phyloP scores from a whole-genome alignment of 2,888 invertebrate genomes.

The Tenthredo livida region DNA sequence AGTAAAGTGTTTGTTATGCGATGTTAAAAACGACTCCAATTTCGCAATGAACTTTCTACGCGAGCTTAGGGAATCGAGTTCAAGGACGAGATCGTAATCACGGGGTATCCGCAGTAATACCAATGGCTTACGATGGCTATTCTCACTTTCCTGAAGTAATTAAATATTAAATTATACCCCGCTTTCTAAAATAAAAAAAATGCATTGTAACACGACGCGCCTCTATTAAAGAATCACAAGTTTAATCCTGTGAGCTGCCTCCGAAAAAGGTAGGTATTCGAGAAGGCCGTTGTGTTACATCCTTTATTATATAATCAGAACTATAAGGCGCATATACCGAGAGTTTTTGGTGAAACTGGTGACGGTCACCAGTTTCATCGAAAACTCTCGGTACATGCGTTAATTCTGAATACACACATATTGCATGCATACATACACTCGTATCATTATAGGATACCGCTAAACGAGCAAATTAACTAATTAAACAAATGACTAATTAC shows the following conservation, averaged over 20 bases:
- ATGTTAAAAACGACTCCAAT: conserved; percentile 90
- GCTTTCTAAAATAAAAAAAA: conserved; percentile 13
- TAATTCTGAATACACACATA: too few species aligned
- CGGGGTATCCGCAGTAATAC: conserved; percentile 90
- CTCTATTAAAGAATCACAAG: neutral
- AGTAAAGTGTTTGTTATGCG: conserved; percentile 91
- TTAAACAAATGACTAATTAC: neutral
- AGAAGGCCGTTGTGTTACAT: neutral
- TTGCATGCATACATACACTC: neutral
- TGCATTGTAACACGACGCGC: neutral
- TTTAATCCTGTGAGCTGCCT: neutral
- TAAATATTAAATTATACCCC: conserved; percentile 53
- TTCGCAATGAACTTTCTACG: conserved; percentile 93
- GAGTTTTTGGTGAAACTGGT: too few species aligned
- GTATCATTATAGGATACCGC: neutral
- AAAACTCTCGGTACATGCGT: too few species aligned
- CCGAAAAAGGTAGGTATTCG: neutral
- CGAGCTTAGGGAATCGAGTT: conserved; percentile 90
- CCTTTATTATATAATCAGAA: neutral
- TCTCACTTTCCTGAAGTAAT: conserved; percentile 81
- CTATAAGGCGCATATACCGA: too few species aligned
- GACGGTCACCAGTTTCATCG: too few species aligned
- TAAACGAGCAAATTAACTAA: neutral
- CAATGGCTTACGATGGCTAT: conserved; percentile 88
- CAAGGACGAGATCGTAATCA: conserved; percentile 95